Percentiles rank a stretch among this genome's conserved stretches.
Evolutionary conservation across 2,888 invertebrate genomes (phyloP).

Genomic region (Myopa tessellatipennis): DNA sequence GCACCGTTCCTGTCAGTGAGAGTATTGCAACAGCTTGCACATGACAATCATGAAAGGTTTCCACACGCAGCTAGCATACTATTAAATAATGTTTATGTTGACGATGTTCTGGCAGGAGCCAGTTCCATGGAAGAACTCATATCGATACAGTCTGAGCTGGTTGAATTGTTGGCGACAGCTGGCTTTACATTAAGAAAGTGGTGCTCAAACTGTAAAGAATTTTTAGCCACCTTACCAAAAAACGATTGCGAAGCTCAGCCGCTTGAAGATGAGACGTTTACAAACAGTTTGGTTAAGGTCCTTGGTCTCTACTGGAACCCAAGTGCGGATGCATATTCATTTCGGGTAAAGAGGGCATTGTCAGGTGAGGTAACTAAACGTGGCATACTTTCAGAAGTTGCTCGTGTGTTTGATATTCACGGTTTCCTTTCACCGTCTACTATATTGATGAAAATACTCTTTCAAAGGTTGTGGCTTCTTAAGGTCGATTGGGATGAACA

Average conservation of each 20-base stretch:
- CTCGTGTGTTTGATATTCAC: background rate
- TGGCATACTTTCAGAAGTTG: too few relatives aligned
- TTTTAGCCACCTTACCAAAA: background rate
- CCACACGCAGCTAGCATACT: background rate
- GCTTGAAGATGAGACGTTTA: background rate
- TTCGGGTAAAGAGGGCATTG: background rate
- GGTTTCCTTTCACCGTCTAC: conserved; percentile 7
- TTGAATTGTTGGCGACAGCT: background rate
- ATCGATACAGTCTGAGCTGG: background rate
- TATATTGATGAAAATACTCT: conserved; percentile 1
- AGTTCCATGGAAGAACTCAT: background rate
- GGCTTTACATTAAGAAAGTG: conserved; percentile 17
- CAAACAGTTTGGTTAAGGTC: background rate
- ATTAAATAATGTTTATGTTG: conserved; percentile 17
- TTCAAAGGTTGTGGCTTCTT: conserved; percentile 15
- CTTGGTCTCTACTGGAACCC: conserved; percentile 14
- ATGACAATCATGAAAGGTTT: conserved; percentile 5
- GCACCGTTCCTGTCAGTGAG: conserved; percentile 24
- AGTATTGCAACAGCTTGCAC: conserved; percentile 11
- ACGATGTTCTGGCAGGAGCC: conserved; percentile 17
- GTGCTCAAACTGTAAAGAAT: conserved; percentile 1
- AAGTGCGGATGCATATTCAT: background rate
- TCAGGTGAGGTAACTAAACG: background rate
- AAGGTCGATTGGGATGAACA: conserved; percentile 3
- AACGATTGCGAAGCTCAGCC: background rate